Evolutionary conservation across 2,797 vertebrate species (phyloP), one percentile per base, ranked within the genome.

Genomic region (Sphenopsis melanotis): DNA sequence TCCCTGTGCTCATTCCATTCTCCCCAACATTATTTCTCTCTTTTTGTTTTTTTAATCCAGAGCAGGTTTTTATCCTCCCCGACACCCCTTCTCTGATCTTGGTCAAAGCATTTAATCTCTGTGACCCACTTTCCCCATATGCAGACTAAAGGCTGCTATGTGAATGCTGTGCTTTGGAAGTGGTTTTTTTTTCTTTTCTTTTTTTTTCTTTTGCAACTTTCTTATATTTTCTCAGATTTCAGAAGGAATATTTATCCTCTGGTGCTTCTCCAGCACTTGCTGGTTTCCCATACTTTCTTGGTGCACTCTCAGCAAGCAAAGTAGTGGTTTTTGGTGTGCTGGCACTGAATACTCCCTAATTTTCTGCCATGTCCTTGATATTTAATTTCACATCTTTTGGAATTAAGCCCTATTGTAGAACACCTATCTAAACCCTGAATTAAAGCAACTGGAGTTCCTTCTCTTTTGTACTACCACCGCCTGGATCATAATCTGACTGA

Each of bases 31-130:
- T 29, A 39, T 55, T 87, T 77, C 41, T 79, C 32, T 46, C 12
- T 19, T 68, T 69, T 46, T 50, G 30, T 37, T 61, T 56, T 71
- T 64, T 49, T 57, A 85, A 87, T 19, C 49, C 47, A 34, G 47
- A 93, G 60, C 36, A 61, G 32, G 60, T 70, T 87, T 87, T 77
- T 64, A 61, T 74, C 61, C 77, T 55, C 19, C 44, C 56, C 8
- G 2, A 69, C 56, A 46, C 49, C 57, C 41, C 46, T 85, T 65
- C 77, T 83, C 75, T 68, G 50, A 72, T 83, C 63, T 86, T 80
- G 74, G 94, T 37, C 91, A 86, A 81, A 89, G 61, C 30, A 89
- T 68, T 88, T 86, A 79, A 94, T 63, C 59, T 86, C 70, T 36
- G 18, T 83, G 87, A 81, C 95, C 66, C 72, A 34, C 44, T 86